These are phyloP conservation scores for Tadarida brasiliensis DNA, from an alignment of 2,797 vertebrate genomes.

Conservation along the genomic window DNA sequence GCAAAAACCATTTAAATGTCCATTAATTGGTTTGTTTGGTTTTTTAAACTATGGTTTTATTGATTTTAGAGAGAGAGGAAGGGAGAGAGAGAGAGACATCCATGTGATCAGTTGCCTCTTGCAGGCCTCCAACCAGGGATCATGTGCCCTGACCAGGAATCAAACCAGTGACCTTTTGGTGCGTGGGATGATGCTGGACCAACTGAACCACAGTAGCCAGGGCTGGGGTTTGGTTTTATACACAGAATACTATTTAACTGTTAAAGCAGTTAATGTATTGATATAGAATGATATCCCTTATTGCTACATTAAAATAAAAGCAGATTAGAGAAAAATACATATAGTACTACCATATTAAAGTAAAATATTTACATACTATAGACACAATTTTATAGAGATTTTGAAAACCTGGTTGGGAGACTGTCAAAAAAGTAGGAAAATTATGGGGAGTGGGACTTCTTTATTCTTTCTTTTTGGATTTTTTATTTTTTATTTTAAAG, in stretches of 20 bases:
- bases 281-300: background rate
- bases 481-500: slow-evolving; percentile 33
- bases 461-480: background rate
- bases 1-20: slow-evolving; percentile 20
- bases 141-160: too few species aligned
- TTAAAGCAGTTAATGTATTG: slow-evolving; percentile 48
- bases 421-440: slow-evolving; percentile 21
- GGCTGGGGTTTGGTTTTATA: background rate
- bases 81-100: too few species aligned
- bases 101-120: too few species aligned
- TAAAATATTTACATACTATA: slow-evolving; percentile 29
- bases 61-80: too few species aligned
- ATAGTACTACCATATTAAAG: slow-evolving; percentile 14
- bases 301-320: slow-evolving; percentile 65
- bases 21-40: background rate
- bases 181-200: too few species aligned
- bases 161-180: too few species aligned
- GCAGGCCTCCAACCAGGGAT: too few species aligned
- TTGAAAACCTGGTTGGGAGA: slow-evolving; percentile 51
- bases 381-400: slow-evolving; percentile 10
- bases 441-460: background rate
- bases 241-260: background rate
- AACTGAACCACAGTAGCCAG: too few species aligned
- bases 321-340: slow-evolving; percentile 51
- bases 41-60: too few species aligned